These are phyloP conservation scores for Portunus trituberculatus DNA, from an alignment of 1,140 invertebrate species.

Conservation along the genomic window DNA sequence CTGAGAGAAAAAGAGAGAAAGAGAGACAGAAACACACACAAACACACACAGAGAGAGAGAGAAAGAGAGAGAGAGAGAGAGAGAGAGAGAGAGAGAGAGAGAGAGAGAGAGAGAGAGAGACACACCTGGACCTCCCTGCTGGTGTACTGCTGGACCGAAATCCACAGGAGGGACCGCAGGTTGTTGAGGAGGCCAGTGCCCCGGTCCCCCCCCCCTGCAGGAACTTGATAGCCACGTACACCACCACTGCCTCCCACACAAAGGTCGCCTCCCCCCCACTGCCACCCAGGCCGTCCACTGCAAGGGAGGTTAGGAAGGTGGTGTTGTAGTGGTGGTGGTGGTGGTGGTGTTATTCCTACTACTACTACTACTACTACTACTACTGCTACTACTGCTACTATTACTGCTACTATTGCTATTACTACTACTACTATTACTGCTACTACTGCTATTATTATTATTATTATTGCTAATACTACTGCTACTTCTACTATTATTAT, in stretches of 20 bases:
- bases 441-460: not conserved
- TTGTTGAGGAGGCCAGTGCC: constrained; percentile 97
- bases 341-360: not conserved
- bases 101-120: too few relatives aligned
- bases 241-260: constrained; percentile 93
- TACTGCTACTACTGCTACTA: not conserved
- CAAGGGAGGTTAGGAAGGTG: not conserved
- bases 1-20: too few relatives aligned
- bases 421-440: too few relatives aligned
- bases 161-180: constrained; percentile 95
- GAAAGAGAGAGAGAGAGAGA: too few relatives aligned
- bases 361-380: not conserved
- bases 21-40: too few relatives aligned
- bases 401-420: too few relatives aligned
- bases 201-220: constrained; percentile 95
- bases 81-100: too few relatives aligned
- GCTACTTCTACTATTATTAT: not conserved
- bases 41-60: too few relatives aligned
- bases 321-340: too few relatives aligned
- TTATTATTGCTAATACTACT: not conserved
- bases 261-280: constrained; percentile 82
- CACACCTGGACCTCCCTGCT: constrained; percentile 92
- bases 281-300: constrained; percentile 88
- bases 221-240: constrained; percentile 93
- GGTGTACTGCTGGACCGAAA: constrained; percentile 96